Base-by-base conservation (phyloP, 2,888 invertebrate species). In the Philereme transversata region DNA sequence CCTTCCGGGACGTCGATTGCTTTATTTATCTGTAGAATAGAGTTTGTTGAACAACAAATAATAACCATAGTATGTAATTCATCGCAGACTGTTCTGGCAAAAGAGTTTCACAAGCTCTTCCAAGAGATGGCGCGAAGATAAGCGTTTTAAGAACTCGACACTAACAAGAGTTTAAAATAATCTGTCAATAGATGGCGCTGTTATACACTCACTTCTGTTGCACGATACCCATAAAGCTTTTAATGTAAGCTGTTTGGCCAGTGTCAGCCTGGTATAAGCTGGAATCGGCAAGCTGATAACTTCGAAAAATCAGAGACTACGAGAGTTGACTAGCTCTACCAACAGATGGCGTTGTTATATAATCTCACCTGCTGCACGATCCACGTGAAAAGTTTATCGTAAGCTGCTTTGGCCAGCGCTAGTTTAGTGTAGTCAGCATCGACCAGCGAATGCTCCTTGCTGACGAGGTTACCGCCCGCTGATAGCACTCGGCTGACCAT, bases 361-460 rank as follows among this genome's bases (percentile, higher is more conserved):
- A 89, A 43, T 8, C 90, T 57, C 0, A 90, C 91, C 86, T 91
- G 92, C 46, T 95, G 94, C 10, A 99, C 99, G 63, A 99, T 97
- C 97, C 98, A 99, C 0, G 97, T 95, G 88, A 99, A 99, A 54
- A 99, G 93, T 22, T 98, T 93, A 78, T 99, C 99, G 79, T 99
- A 99, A 35, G 99, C 95, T 4, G 99, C 99, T 93, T 99, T 99
- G 4, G 98, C 97, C 55, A 98, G 93, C 5, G 99, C 99, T 86
- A 99, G 97, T 67, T 97, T 91, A 9, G 98, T 99, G 81, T 96
- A 97, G 76, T 95, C 94, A 0, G 99, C 98, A 81, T 98, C 97
- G 0, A 93, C 89, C 51, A 96, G 93, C 54, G 97, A 97, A 83
- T 99, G 98, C 68, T 95, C 95, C 89, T 99, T 99, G 83, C 96